Evolutionary conservation across 2,888 invertebrate species (phyloP), one percentile per base, ranked within the genome.

Genomic region (Catotricha subobsoleta): DNA sequence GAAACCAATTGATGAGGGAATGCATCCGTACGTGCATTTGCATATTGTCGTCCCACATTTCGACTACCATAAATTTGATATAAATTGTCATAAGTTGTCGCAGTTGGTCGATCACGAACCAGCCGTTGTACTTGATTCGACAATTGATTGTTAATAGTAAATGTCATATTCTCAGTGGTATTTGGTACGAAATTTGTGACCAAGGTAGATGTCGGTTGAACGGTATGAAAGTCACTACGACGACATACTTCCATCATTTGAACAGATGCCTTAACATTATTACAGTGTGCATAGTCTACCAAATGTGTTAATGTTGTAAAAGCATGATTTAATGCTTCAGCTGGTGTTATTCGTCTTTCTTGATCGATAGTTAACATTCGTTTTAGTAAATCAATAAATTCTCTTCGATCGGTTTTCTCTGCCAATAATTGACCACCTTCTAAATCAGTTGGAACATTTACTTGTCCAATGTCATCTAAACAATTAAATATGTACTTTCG

Each of bases 401-500:
- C 95, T 52, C 88, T 73, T 45, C 97, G 72, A 64, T 99, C 98
- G 21, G 91, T 87, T 62, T 95, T 95, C 65, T 98, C 98, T 0
- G 94, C 94, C 56, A 95, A 66, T 48, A 95, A 67, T 60, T 98
- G 97, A 46, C 91, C 87, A 20, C 94, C 92, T 64, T 97, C 95
- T 52, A 97, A 69, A 66, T 97, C 94, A n/a, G 87, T 90, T 46
- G 91, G 91, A 49, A 91, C 90, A 59, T 92, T 92, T 7, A 92
- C 91, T 67, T 90, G 84, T 47, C 86, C 91, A 61, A 99, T 97
- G 62, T 98, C 98, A 59, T 99, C 98, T 51, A 99, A 72, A 66
- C 94, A 94, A 67, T 97, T 97, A 67, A 99, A 98, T 54, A 98
- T 95, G 64, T 98, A 99, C 65, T 99, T 98, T 55, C 98, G 69